Evolutionary conservation across 2,113 vertebrate species (phyloP).

Genomic region (Cheirogaleus medius): DNA sequence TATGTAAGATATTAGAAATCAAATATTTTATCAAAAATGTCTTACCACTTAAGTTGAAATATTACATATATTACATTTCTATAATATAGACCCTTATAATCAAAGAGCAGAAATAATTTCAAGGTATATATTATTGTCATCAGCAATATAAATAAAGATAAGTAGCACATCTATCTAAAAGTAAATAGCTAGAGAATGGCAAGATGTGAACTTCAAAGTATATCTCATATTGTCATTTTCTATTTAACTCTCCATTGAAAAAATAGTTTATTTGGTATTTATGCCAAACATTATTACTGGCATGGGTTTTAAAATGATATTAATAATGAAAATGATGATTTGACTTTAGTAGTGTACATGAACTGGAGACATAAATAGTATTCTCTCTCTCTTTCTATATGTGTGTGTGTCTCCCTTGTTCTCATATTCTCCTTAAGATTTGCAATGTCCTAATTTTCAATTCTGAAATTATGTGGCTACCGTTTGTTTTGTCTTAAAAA

Average conservation of each 20-base stretch:
- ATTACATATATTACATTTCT: neutral
- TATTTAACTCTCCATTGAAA: neutral
- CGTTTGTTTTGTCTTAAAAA: neutral
- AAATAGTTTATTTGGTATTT: neutral
- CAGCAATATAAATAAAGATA: neutral
- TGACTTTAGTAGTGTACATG: neutral
- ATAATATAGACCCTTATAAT: neutral
- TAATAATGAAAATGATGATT: neutral
- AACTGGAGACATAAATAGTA: neutral
- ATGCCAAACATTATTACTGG: neutral
- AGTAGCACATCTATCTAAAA: neutral
- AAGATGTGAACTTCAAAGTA: neutral
- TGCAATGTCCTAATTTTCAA: neutral
- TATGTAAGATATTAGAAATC: neutral
- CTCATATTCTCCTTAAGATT: conserved; percentile 37
- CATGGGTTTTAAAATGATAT: neutral
- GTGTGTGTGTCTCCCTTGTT: neutral
- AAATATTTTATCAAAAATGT: neutral
- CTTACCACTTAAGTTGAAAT: neutral
- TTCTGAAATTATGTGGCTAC: neutral
- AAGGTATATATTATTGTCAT: neutral
- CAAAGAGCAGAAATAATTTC: neutral
- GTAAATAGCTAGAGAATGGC: neutral
- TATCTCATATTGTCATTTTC: neutral
- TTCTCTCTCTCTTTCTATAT: neutral